Evolutionary conservation across 2,888 invertebrate genomes (phyloP), one percentile per base, ranked within the genome.

Genomic region (Drosophila kanekoi): DNA sequence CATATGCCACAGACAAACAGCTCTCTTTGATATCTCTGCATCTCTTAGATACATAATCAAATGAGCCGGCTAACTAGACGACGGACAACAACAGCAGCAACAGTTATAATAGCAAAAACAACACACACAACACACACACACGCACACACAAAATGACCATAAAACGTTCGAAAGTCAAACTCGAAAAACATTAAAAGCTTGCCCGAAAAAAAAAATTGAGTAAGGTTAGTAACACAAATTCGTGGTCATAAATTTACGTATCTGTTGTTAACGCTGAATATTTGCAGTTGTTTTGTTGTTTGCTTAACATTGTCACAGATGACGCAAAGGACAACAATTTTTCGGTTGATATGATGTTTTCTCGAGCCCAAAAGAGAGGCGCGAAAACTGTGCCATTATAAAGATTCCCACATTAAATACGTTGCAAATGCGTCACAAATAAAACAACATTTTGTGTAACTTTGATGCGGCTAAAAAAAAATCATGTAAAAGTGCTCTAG

Each of bases 181-280:
- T 71, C 20, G 28, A 80, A 82, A 86, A 62, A 45, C 56, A 65
- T 64, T 47, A 60, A 66, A 72, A 45, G 61, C 56, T 69, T 70
- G 59, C 54, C 54, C 76, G 58, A 59, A 85, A 81, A 77, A 81
- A 77, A 73, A 83, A 69, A 70, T 85, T 85, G 84, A 80, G 89
- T 85, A 89, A 85, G 84, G 84, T 85, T 88, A 85, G 84, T 89
- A 89, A 83, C 82, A 81, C 66, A 67, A 70, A 81, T 69, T 89
- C 86, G 88, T 79, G 79, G 86, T 48, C 76, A 89, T 89, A 89
- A 87, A 85, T 83, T 72, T 64, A 71, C 67, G 72, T 76, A 47
- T 77, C 57, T 64, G 54, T 33, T 56, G 57, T 49, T 63, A 20
- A 33, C 54, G 43, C 35, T 59, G 28, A 16, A 47, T 58, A 68